Conservation (phyloP, 2,113 vertebrate species). For the Sander lucioperca region DNA sequence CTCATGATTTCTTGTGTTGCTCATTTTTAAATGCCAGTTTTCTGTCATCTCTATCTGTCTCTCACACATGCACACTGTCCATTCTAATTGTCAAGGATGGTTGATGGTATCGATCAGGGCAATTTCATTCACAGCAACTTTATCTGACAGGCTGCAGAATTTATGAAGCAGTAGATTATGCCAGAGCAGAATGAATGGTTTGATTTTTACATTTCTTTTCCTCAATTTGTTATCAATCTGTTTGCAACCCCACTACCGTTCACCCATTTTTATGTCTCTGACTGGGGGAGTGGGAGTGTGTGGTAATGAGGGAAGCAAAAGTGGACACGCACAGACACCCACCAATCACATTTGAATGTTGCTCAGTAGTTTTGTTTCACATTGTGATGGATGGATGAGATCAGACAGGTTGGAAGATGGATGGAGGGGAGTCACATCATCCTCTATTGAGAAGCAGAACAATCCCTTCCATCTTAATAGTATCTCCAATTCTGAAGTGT, state of each 20-base stretch:
- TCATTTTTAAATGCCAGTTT: constrained; percentile 40
- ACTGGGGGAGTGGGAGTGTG: not conserved
- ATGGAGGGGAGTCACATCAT: constrained; percentile 39
- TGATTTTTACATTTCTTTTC: constrained; percentile 46
- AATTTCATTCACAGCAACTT: constrained; percentile 52
- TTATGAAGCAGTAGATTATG: constrained; percentile 44
- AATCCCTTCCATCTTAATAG: constrained; percentile 38
- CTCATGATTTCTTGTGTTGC: constrained; percentile 9
- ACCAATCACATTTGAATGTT: constrained; percentile 29
- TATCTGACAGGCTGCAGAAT: constrained; percentile 45
- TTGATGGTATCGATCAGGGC: constrained; percentile 61
- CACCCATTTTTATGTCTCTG: constrained; percentile 9
- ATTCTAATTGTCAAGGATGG: constrained; percentile 50
- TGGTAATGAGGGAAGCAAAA: not conserved
- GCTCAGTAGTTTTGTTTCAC: constrained; percentile 32
- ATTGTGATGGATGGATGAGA: constrained; percentile 48
- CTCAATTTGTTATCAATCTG: constrained; percentile 54
- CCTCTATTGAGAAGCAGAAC: constrained; percentile 36
- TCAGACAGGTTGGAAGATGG: constrained; percentile 54
- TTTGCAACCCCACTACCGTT: not conserved
- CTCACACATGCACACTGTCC: not conserved
- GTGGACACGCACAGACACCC: constrained; percentile 13
- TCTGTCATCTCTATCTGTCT: constrained; percentile 14
- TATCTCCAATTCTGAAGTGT: constrained; percentile 24
- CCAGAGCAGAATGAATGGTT: constrained; percentile 39